Percentiles rank a stretch among this genome's conserved stretches.
phyloP scores from a whole-genome alignment of 2,113 vertebrate genomes.

The Petromus typicus region DNA sequence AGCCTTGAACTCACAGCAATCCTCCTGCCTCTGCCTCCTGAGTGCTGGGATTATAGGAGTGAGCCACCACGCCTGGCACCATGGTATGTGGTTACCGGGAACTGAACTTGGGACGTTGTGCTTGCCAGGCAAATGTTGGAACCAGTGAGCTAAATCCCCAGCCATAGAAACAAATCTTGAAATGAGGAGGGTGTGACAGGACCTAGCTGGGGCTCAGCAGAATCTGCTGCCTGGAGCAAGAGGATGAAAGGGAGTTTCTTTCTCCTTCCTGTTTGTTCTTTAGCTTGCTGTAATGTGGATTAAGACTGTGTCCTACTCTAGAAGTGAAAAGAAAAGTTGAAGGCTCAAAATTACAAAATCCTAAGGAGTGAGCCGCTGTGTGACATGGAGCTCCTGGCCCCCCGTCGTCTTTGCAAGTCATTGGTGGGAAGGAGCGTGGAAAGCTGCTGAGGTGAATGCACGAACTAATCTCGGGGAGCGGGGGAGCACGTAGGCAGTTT shows the following conservation, averaged over 20 bases:
- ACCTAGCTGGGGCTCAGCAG: not conserved
- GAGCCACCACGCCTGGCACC: too few relatives aligned
- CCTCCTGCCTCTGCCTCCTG: too few relatives aligned
- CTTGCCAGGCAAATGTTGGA: too few relatives aligned
- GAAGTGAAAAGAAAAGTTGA: not conserved
- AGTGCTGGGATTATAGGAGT: too few relatives aligned
- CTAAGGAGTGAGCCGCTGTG: not conserved
- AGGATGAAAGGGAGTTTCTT: not conserved
- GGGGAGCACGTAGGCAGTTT: too few relatives aligned
- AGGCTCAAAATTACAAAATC: not conserved
- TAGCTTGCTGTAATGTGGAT: not conserved
- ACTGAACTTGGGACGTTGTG: too few relatives aligned
- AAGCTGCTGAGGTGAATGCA: not conserved
- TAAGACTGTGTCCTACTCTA: not conserved
- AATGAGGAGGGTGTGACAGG: not conserved
- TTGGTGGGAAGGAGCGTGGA: rapidly evolving
- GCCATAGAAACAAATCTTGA: not conserved
- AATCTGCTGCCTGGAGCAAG: not conserved
- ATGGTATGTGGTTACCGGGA: too few relatives aligned
- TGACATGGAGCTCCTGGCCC: not conserved
- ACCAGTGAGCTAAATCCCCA: too few relatives aligned
- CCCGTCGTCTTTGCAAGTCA: not conserved
- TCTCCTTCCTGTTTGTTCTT: not conserved
- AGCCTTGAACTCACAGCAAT: too few relatives aligned
- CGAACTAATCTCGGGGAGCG: too few relatives aligned